phyloP scores from a whole-genome alignment of 2,888 invertebrate species.

The Thera obeliscata region DNA sequence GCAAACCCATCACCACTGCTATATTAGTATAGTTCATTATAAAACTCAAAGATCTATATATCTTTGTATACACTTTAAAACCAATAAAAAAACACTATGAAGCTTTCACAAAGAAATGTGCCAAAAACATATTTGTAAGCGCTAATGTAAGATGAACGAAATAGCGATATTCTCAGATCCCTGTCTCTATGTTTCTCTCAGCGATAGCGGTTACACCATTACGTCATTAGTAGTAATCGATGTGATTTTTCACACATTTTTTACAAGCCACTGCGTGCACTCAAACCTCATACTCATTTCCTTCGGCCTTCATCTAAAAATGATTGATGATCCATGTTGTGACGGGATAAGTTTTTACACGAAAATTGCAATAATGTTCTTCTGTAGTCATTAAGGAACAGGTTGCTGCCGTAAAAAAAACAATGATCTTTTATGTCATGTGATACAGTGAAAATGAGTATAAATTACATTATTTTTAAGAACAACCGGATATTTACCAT shows the following conservation, averaged over 20 bases:
- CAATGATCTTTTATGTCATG: slow-evolving; percentile 49
- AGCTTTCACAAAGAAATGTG: slow-evolving; percentile 1
- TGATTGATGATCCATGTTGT: slow-evolving; percentile 71
- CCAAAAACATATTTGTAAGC: slow-evolving; percentile 27
- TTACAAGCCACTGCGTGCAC: slow-evolving; percentile 67
- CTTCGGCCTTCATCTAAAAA: slow-evolving; percentile 68
- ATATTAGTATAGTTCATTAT: too few species aligned
- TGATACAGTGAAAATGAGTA: slow-evolving; percentile 48
- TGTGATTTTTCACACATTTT: slow-evolving; percentile 78
- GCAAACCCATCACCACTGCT: too few species aligned
- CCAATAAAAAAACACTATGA: too few species aligned
- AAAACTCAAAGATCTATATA: too few species aligned
- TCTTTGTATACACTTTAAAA: too few species aligned
- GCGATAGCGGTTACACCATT: slow-evolving; percentile 62
- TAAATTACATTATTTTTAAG: slow-evolving; percentile 34
- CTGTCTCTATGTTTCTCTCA: slow-evolving; percentile 32
- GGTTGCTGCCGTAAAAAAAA: slow-evolving; percentile 51
- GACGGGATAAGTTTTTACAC: slow-evolving; percentile 58
- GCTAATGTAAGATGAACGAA: slow-evolving; percentile 29
- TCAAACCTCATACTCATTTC: slow-evolving; percentile 68
- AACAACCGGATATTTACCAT: too few species aligned
- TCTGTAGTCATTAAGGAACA: slow-evolving; percentile 59
- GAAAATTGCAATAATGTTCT: slow-evolving; percentile 60
- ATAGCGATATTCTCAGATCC: slow-evolving; percentile 9
- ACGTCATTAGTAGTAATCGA: slow-evolving; percentile 71